phyloP scores from a whole-genome alignment of 2,888 invertebrate genomes.

The Orthosia cruda region DNA sequence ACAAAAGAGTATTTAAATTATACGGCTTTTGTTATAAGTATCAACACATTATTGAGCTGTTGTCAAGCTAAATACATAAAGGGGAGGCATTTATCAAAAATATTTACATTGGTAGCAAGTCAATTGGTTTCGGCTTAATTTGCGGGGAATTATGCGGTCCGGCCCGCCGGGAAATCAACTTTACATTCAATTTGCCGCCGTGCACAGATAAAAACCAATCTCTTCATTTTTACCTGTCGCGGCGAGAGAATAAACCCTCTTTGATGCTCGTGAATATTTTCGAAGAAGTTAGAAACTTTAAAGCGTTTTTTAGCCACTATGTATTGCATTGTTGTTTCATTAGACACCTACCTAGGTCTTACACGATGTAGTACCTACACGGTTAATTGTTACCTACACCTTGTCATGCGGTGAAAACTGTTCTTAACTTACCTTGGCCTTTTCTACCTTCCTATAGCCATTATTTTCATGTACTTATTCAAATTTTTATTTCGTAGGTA shows the following conservation, averaged over 20 bases:
- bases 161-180: slow-evolving; percentile 90
- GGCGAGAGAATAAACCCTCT: slow-evolving; percentile 63
- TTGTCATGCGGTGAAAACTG: neutral
- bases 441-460: neutral
- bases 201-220: slow-evolving; percentile 90
- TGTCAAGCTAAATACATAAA: slow-evolving; percentile 76
- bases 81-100: slow-evolving; percentile 88
- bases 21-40: slow-evolving; percentile 53
- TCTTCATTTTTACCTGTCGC: slow-evolving; percentile 83
- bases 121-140: slow-evolving; percentile 90
- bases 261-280: slow-evolving; percentile 50
- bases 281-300: slow-evolving; percentile 37
- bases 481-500: neutral
- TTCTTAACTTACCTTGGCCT: neutral
- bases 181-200: slow-evolving; percentile 90
- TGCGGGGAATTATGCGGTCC: slow-evolving; percentile 87
- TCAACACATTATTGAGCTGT: slow-evolving; percentile 62
- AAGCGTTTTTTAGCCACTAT: neutral
- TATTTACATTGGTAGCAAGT: slow-evolving; percentile 89
- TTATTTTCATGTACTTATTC: neutral
- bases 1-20: slow-evolving; percentile 35
- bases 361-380: neutral
- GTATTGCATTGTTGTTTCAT: neutral
- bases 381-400: neutral
- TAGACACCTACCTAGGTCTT: neutral